A percentile compares a stretch with the other conserved stretches of the same genome.
Conservation (phyloP, 2,888 invertebrate species). For the Ophion obscuratus region DNA sequence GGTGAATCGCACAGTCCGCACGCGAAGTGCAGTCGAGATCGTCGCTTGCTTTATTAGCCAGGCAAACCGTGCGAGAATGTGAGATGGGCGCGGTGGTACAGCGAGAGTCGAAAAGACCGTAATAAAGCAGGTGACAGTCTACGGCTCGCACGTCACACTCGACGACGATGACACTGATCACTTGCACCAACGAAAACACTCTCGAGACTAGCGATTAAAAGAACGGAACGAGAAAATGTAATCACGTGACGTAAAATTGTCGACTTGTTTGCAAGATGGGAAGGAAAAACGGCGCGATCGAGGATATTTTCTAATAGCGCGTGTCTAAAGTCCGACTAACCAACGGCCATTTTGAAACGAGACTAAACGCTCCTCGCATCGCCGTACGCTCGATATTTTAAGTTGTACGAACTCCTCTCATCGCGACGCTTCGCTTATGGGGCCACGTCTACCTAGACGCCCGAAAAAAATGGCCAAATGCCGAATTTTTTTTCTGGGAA, state of each 20-base stretch:
- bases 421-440: background rate
- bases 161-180: background rate
- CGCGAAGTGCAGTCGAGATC: background rate
- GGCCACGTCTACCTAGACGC: too few relatives aligned
- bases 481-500: too few relatives aligned
- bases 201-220: constrained; percentile 1
- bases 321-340: constrained; percentile 73
- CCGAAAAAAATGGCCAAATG: too few relatives aligned
- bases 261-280: background rate
- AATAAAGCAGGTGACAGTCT: constrained; percentile 36
- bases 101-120: background rate
- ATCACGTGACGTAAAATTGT: background rate
- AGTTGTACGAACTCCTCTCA: background rate
- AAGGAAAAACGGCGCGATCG: background rate
- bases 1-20: background rate
- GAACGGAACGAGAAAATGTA: background rate
- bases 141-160: background rate
- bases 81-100: background rate
- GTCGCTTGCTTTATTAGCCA: background rate
- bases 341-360: constrained; percentile 75
- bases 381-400: constrained; percentile 46
- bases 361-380: constrained; percentile 61
- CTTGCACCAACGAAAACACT: background rate
- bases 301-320: constrained; percentile 30
- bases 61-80: background rate